Evolutionary conservation across 37 sponge, comb jelly and placozoan species (phyloP).

Genomic region (Tethya wilhelma): DNA sequence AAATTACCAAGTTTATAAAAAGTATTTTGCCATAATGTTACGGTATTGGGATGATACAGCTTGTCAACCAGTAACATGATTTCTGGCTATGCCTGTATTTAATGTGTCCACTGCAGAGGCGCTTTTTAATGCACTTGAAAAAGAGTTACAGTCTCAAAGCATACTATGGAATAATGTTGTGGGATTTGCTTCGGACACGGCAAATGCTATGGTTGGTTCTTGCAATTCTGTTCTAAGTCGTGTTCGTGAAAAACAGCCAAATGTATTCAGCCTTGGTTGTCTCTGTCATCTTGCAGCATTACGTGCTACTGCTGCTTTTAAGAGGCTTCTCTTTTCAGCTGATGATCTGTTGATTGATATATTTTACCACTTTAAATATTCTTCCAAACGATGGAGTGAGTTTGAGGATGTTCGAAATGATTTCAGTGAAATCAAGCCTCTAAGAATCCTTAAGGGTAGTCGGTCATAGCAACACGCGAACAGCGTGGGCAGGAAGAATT

Average conservation of each 20-base stretch:
- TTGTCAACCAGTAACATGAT: too few relatives aligned
- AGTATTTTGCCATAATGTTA: too few relatives aligned
- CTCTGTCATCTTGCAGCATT: slow-evolving; percentile 36
- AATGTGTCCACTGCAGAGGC: slow-evolving; percentile 34
- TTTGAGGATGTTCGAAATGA: slow-evolving; percentile 18
- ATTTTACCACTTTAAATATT: slow-evolving; percentile 28
- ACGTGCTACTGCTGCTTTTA: slow-evolving; percentile 22
- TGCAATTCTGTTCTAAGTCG: slow-evolving; percentile 52
- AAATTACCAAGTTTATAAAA: slow-evolving; percentile 34
- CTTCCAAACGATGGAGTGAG: slow-evolving; percentile 23
- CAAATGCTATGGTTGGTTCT: slow-evolving; percentile 31
- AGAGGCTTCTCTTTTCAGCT: slow-evolving; percentile 23
- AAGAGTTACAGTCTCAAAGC: neutral
- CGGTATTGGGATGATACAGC: too few relatives aligned
- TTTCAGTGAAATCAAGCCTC: slow-evolving; percentile 38
- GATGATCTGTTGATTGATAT: slow-evolving; percentile 33
- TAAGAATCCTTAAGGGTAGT: slow-evolving; percentile 34
- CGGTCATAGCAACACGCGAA: too few relatives aligned
- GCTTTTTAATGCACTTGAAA: slow-evolving; percentile 22
- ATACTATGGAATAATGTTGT: slow-evolving; percentile 29
- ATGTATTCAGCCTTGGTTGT: slow-evolving; percentile 35
- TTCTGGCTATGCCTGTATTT: too few relatives aligned
- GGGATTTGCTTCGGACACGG: slow-evolving; percentile 32
- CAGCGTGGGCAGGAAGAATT: too few relatives aligned
- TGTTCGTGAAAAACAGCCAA: slow-evolving; percentile 2